phyloP scores from a whole-genome alignment of 2,888 invertebrate genomes.

The Disparrhopalites patrizii region DNA sequence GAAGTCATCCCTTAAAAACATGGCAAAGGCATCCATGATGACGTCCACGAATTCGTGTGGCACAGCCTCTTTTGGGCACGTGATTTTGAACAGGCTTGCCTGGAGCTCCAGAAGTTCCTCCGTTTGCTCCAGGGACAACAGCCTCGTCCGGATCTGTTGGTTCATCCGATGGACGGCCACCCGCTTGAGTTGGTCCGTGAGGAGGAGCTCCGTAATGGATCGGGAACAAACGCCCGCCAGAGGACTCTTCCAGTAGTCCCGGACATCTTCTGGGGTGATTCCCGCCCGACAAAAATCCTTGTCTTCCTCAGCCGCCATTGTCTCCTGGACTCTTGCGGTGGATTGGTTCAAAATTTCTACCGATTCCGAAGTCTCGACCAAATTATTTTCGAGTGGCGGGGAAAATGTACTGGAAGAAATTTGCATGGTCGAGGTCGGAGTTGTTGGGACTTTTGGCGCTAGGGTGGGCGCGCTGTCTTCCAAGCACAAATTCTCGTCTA shows the following conservation, averaged over 20 bases:
- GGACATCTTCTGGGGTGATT: slow-evolving; percentile 31
- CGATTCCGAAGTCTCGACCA: no score
- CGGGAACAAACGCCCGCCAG: slow-evolving; percentile 27
- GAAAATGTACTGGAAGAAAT: no score
- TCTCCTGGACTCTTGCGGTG: background rate
- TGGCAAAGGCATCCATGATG: slow-evolving; percentile 34
- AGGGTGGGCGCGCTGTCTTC: no score
- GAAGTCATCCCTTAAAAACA: slow-evolving; percentile 42
- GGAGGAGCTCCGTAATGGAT: slow-evolving; percentile 34
- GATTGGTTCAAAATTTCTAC: no score
- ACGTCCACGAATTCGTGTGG: slow-evolving; percentile 33
- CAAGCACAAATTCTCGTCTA: no score
- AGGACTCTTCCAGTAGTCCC: slow-evolving; percentile 33
- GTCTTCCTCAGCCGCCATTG: no score
- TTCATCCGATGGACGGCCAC: slow-evolving; percentile 34
- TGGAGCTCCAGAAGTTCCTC: slow-evolving; percentile 28
- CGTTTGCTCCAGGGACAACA: slow-evolving; percentile 36
- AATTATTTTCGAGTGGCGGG: no score
- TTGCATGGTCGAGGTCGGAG: no score
- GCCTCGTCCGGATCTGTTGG: slow-evolving; percentile 27
- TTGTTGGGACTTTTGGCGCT: no score
- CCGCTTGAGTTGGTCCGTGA: slow-evolving; percentile 38
- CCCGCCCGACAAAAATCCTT: slow-evolving; percentile 19
- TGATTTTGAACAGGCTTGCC: slow-evolving; percentile 31
- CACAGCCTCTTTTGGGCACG: slow-evolving; percentile 35